These are phyloP conservation scores for Leptodactylus fuscus DNA, from an alignment of 2,113 vertebrate species.

Conservation along the genomic window DNA sequence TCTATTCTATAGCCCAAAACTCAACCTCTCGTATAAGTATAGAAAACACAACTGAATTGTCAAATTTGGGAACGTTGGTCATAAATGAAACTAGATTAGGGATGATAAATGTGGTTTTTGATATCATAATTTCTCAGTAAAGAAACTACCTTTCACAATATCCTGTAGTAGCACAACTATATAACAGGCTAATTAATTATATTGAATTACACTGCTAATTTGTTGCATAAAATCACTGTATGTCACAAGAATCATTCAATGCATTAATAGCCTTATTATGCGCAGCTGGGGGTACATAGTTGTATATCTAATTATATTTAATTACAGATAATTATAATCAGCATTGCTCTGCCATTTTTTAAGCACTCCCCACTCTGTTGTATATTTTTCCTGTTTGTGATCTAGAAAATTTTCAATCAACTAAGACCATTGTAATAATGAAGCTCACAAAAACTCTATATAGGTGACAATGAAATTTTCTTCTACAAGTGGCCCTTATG, in stretches of 20 bases:
- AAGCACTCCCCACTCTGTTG: conserved; percentile 22
- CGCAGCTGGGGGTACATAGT: conserved; percentile 55
- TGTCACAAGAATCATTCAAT: conserved; percentile 57
- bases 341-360: conserved; percentile 55
- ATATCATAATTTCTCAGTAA: neutral
- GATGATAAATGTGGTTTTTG: neutral
- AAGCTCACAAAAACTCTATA: neutral
- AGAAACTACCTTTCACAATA: conserved; percentile 1
- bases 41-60: neutral
- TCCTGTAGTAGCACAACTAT: conserved; percentile 38
- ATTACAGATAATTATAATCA: conserved; percentile 59
- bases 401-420: neutral
- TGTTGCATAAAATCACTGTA: conserved; percentile 59
- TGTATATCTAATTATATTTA: conserved; percentile 57
- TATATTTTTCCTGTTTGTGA: conserved; percentile 23
- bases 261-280: conserved; percentile 59
- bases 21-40: too few species aligned
- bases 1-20: neutral
- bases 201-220: conserved; percentile 51
- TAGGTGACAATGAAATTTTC: neutral
- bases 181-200: conserved; percentile 51
- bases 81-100: neutral
- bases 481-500: neutral
- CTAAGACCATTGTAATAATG: neutral
- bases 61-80: neutral